Evolutionary conservation across 2,888 invertebrate genomes (phyloP), one percentile per base, ranked within the genome.

Genomic region (Polietes domitor): DNA sequence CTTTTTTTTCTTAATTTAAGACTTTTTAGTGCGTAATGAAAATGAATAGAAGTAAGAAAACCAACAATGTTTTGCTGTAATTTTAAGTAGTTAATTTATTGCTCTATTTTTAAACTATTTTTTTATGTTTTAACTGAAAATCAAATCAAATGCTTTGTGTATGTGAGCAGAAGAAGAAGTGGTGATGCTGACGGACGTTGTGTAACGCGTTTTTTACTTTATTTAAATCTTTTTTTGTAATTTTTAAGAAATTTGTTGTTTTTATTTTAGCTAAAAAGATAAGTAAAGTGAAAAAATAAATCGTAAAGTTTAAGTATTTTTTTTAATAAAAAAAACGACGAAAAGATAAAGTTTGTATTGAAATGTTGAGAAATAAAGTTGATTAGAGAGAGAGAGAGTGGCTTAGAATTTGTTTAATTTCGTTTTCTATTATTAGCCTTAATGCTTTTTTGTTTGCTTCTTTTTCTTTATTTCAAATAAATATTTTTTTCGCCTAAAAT

Each of bases 31-130:
- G 80, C 15, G 2, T 15, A 73, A 43, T 21, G 28, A 21, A 55
- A 73, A 43, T 21, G 28, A 21, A 55, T 47, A 70, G 28, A 43
- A 47, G 37, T 76, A 28, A 50, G 73, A 37, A 24, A 53, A 75
- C 32, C 37, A 37, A 41, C 41, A 68, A 43, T 68, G 55, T 77
- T 65, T 90, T 89, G 88, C 88, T 89, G 81, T 90, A 89, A 89
- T 90, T 89, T 89, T 90, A 90, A 90, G 90, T 90, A 90, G 90
- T 88, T 90, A 90, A 90, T 89, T 90, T 90, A 89, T 90, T 89
- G 71, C 58, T 70, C 71, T 79, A 79, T 47, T 63, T 81, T 82
- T 77, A 81, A 79, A 71, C 41, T 72, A 43, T 55, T 76, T 79
- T 37, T 78, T 78, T 76, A 71, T 76, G 75, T 78, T 82, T 70